These are phyloP conservation scores for Petaurus breviceps DNA, from an alignment of 2,113 vertebrate genomes.

Conservation along the genomic window DNA sequence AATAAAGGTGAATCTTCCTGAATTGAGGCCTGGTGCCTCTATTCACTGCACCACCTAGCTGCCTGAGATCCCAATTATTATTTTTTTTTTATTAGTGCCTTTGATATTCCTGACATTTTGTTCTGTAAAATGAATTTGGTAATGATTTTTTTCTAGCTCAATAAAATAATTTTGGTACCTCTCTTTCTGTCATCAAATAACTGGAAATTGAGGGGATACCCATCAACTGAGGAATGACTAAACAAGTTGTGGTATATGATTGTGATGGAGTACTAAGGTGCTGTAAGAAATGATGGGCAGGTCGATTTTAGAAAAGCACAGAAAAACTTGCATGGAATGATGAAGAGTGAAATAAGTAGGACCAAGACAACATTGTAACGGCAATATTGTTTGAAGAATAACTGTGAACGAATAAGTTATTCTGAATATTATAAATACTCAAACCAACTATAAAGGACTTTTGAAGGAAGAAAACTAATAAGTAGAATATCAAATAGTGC, in stretches of 20 bases:
- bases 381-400: not conserved
- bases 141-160: no score
- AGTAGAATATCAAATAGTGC: not conserved
- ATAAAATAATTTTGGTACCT: no score
- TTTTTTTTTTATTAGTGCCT: no score
- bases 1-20: no score
- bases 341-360: not conserved
- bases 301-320: not conserved
- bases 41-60: no score
- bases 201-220: not conserved
- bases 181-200: not conserved
- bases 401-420: not conserved
- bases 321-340: not conserved
- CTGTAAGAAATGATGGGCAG: not conserved
- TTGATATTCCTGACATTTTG: no score
- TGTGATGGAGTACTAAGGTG: not conserved
- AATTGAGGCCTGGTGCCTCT: no score
- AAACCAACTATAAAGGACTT: not conserved
- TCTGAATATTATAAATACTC: not conserved
- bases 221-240: not conserved
- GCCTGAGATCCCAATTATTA: no score
- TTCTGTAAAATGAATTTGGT: no score
- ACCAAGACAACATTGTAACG: not conserved
- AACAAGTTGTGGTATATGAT: not conserved
- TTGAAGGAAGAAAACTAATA: not conserved